phyloP scores from a whole-genome alignment of 2,888 invertebrate genomes.

The Panorpa germanica region DNA sequence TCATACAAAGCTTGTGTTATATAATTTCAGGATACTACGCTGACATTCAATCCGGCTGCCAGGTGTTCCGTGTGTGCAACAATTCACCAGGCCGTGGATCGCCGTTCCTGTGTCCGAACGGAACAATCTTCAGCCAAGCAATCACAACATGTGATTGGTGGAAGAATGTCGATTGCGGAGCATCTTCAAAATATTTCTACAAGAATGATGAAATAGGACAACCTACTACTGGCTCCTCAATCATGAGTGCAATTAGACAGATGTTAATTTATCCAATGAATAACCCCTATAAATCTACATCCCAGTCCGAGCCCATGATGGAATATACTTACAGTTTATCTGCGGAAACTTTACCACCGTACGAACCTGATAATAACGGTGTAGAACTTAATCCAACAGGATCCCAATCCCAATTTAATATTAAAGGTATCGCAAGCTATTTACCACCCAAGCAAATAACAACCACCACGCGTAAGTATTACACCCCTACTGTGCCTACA shows the following conservation, averaged over 20 bases:
- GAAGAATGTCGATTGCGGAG: slow-evolving; percentile 41
- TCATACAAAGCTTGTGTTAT: slow-evolving; percentile 8
- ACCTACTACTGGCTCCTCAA: slow-evolving; percentile 27
- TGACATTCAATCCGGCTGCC: slow-evolving; percentile 42
- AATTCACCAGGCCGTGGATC: slow-evolving; percentile 31
- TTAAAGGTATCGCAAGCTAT: too few species aligned
- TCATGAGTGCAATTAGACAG: slow-evolving; percentile 34
- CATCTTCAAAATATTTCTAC: slow-evolving; percentile 24
- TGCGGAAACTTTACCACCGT: too few species aligned
- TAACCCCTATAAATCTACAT: too few species aligned
- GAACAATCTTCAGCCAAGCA: slow-evolving; percentile 46
- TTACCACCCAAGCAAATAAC: too few species aligned
- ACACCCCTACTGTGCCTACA: too few species aligned
- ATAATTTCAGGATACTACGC: slow-evolving; percentile 38
- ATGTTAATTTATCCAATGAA: slow-evolving; percentile 32
- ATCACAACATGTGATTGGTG: slow-evolving; percentile 49
- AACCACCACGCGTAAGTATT: too few species aligned
- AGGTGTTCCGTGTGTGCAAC: slow-evolving; percentile 45
- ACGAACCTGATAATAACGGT: too few species aligned
- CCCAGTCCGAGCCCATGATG: too few species aligned
- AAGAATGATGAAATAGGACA: slow-evolving; percentile 24
- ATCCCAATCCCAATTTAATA: too few species aligned
- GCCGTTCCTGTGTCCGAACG: slow-evolving; percentile 46
- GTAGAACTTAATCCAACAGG: too few species aligned
- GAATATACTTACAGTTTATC: too few species aligned